Base-by-base conservation (phyloP, 2,113 vertebrate genomes). In the Fregetta grallaria region DNA sequence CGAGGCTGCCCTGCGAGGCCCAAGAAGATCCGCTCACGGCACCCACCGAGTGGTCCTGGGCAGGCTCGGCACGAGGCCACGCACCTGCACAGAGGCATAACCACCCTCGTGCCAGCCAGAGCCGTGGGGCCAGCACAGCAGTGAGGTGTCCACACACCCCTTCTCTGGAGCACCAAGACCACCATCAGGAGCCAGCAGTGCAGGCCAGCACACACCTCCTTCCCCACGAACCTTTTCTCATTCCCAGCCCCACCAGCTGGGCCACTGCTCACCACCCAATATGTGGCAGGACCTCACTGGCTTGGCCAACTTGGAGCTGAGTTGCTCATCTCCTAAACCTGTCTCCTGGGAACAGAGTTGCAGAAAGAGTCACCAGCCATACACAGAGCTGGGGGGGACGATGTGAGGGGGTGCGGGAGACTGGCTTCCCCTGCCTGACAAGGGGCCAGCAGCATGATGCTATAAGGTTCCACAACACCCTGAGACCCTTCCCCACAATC, bases 1-100 rank as follows among this genome's bases (percentile, higher is more conserved):
- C 2, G 1, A 36, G 49, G 32, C 50, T 36, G 27, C 23, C 17
- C 62, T 71, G 49, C 0, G 0, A 45, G 7, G 14, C 25, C 3
- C 2, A 34, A 84, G 22, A 29, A 47, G 13, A 49, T n/a, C 27
- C 0, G 0, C 40, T 61, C 32, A 4, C 6, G 13, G 62, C 50
- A 36, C 23, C 30, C 0, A 0, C 27, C 7, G 12, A 36, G 63
- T 5, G 2, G 38, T 49, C 52, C 77, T 61, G 67, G 52, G 32
- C 49, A 26, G 71, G 45, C n/a, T 66, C 62, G 66, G 56, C 29
- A 22, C 0, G 0, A 74, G 49, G 55, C 61, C 62, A 56, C 5
- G 3, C 18, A 23, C 13, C 21, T 34, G 44, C 26, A 27, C 3
- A 2, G 58, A 71, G 50, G 3, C 38, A 45, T 9, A 15, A 30